Percentiles rank a stretch among this genome's conserved stretches.
phyloP scores from a whole-genome alignment of 2,888 invertebrate species.

The Amphipoea oculea region DNA sequence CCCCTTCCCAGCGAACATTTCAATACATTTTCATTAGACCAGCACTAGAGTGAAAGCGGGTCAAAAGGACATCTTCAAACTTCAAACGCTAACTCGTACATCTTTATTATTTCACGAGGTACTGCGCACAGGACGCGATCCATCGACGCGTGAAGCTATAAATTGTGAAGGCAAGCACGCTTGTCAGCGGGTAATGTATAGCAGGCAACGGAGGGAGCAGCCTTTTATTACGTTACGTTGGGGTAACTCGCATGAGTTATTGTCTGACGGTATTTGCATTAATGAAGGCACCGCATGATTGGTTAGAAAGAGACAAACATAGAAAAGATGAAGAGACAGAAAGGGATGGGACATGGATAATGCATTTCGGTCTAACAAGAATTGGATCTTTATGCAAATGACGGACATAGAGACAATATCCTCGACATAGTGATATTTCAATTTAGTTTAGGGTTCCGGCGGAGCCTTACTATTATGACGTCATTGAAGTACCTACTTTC shows the following conservation, averaged over 20 bases:
- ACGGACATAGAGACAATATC: constrained; percentile 64
- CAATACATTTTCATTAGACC: constrained; percentile 57
- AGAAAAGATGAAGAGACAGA: constrained; percentile 23
- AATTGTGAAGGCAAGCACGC: constrained; percentile 62
- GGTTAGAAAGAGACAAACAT: constrained; percentile 53
- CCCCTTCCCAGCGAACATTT: constrained; percentile 40
- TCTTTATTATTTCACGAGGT: constrained; percentile 61
- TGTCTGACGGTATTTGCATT: constrained; percentile 67
- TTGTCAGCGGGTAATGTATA: constrained; percentile 70
- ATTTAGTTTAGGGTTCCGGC: constrained; percentile 52
- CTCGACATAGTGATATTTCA: constrained; percentile 62
- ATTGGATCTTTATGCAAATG: constrained; percentile 67
- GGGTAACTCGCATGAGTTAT: constrained; percentile 70
- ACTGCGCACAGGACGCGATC: constrained; percentile 56
- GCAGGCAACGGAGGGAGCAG: constrained; percentile 56
- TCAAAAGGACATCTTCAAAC: constrained; percentile 52
- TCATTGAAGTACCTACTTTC: constrained; percentile 2
- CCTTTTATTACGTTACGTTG: constrained; percentile 64
- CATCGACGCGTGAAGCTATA: constrained; percentile 68
- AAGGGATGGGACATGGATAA: constrained; percentile 46
- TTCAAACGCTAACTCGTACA: constrained; percentile 47
- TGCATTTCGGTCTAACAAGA: constrained; percentile 61
- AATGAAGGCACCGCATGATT: constrained; percentile 68
- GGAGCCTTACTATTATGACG: constrained; percentile 28
- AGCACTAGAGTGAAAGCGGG: constrained; percentile 39